Base-by-base conservation (phyloP, 2,797 vertebrate genomes). In the Xenops minutus region DNA sequence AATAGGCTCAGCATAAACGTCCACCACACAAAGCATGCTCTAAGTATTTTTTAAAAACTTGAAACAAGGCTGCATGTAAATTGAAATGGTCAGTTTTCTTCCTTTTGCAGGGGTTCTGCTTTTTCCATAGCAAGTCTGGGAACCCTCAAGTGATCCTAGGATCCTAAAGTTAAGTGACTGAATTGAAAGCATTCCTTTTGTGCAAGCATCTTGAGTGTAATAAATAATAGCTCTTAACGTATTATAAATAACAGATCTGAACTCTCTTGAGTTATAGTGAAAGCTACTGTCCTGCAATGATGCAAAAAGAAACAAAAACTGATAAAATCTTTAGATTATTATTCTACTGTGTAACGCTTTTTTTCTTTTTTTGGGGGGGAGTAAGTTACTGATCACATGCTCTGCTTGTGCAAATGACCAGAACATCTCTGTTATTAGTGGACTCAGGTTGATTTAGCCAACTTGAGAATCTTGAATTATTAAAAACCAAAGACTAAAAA, bases 311-410 rank as follows among this genome's bases (percentile, higher is more conserved):
- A 88, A 78, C n/a, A 92, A 93, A 81, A 54, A 23, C 14, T n/a
- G 73, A 88, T 92, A 84, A 92, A 88, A 91, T 73, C 51, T 92
- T 64, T 69, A 66, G 23, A 75, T 78, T 84, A 30, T 66, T 92
- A 55, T 67, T 84, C 44, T 73, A 73, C 43, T 46, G 24, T 63
- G 76, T 23, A 84, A 81, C 15, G 30, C 6, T 18, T 46, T 6
- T 13, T 55, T 48, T 6, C 13, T 10, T 7, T 62, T 41, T 49
- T 21, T 64, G 14, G 24, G 24, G 43, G 44, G n/a, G 68, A 34
- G 14, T 26, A 61, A 61, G 10, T 80, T 75, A 32, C 7, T 74
- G 27, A 30, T 61, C n/a, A 78, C 77, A 76, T 1, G 5, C 15
- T 83, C 23, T 84, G 43, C 29, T 81, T 4, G 0, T 75, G 48